These are phyloP conservation scores for Chlorops oryzae DNA, from an alignment of 1,140 invertebrate species.

Conservation along the genomic window DNA sequence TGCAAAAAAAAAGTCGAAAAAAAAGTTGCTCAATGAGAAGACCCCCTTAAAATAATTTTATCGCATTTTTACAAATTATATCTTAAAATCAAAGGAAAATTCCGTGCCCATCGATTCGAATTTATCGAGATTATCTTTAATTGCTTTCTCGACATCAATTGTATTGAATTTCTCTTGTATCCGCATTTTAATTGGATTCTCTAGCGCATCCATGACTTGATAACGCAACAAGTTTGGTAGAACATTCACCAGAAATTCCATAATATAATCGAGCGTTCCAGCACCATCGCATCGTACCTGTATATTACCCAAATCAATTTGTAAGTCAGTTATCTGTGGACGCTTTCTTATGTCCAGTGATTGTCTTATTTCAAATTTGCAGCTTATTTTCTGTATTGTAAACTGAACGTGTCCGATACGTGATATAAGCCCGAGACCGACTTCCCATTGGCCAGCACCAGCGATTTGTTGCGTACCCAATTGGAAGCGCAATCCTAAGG, in stretches of 20 bases:
- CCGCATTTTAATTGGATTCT: conserved; percentile 63
- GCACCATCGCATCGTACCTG: conserved; percentile 69
- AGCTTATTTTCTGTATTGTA: conserved; percentile 67
- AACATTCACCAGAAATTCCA: conserved; percentile 71
- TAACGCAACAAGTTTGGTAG: conserved; percentile 74
- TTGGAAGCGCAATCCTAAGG: conserved; percentile 54
- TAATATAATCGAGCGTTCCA: conserved; percentile 71
- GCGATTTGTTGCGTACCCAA: conserved; percentile 71
- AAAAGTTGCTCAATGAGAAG: too few species aligned
- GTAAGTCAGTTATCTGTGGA: conserved; percentile 63
- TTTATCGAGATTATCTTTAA: conserved; percentile 60
- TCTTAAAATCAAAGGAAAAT: conserved; percentile 32
- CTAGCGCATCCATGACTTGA: conserved; percentile 76
- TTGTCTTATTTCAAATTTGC: conserved; percentile 61
- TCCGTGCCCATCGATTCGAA: conserved; percentile 53
- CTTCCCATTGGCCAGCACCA: conserved; percentile 71
- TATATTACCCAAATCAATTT: conserved; percentile 76
- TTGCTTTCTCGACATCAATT: conserved; percentile 65
- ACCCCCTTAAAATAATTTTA: too few species aligned
- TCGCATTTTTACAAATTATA: conserved; percentile 13
- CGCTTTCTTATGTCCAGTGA: conserved; percentile 67
- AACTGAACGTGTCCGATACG: conserved; percentile 66
- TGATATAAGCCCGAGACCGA: conserved; percentile 61
- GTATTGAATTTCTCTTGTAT: conserved; percentile 61
- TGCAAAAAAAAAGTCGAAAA: too few species aligned